Evolutionary conservation across 2,113 vertebrate species (phyloP), one percentile per base, ranked within the genome.

Genomic region (Dryoscopus gambensis): DNA sequence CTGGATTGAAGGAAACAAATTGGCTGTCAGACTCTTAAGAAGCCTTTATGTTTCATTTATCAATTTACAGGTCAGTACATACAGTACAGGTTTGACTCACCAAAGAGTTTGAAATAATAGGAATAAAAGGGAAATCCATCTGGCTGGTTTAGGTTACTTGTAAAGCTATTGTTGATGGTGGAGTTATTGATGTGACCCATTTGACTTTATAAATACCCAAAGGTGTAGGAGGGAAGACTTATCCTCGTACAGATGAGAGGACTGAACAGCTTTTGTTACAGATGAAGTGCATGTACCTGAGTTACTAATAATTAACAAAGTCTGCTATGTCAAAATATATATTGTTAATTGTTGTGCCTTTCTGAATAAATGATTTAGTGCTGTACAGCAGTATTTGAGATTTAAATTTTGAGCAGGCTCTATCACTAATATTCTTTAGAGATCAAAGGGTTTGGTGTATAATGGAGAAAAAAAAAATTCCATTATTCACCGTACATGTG

Each of bases 241-340:
- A 31, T 30, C 68, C 81, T 92, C 84, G 52, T 77, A 35, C 63
- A 86, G 82, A 92, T 92, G 94, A 97, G 94, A 90, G 95, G 39
- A 18, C 73, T 74, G 87, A 84, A 13, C 90, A 71, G 89, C 56
- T 91, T 94, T 95, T 95, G 94, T 97, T 96, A 94, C 91, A 97
- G 95, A 96, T 97, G 92, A 89, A 95, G 64, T 95, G 33, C 73
- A 39, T 44, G 65, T 91, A 84, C 93, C 87, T 27, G 42, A 74
- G 56, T 76, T 94, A 93, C 97, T 98, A 97, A 98, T 97, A 93
- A 97, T 97, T 97, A 97, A 97, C 95, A 95, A 89, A 23, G 91
- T 40, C 93, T 94, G 74, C 91, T 95, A 5, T 35, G 94, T 97
- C 65, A 96, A 85, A 97, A 97, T 86, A 76, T 60, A 53, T 96